Conservation (phyloP, 2,888 invertebrate species). For the Troglohyphantes excavatus region DNA sequence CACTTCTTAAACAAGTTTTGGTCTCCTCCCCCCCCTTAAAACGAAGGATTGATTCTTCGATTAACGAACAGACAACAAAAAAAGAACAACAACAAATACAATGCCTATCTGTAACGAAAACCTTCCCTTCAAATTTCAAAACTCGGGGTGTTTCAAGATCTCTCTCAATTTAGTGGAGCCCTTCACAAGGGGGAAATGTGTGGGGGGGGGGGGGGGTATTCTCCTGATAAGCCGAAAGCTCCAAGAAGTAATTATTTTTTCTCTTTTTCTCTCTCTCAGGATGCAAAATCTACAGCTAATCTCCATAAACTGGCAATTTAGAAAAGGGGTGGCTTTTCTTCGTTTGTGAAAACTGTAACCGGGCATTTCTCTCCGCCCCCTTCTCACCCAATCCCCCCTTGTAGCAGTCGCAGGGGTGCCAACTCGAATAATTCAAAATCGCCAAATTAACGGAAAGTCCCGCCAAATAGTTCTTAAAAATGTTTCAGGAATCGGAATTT, state of each 20-base stretch:
- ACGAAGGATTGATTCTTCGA: conserved; percentile 8
- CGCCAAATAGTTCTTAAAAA: too few species aligned
- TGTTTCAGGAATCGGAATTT: too few species aligned
- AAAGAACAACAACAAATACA: conserved; percentile 43
- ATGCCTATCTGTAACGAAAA: conserved; percentile 34
- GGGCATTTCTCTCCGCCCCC: conserved; percentile 5
- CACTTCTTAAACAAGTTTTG: background rate
- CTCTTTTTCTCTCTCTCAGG: conserved; percentile 26
- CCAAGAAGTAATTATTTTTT: conserved; percentile 70
- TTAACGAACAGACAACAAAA: conserved; percentile 16
- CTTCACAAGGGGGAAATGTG: background rate
- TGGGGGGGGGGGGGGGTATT: background rate
- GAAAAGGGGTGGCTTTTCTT: conserved; percentile 66
- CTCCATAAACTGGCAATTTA: conserved; percentile 78
- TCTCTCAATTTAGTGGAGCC: conserved; percentile 69
- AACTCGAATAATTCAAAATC: too few species aligned
- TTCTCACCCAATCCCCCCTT: background rate
- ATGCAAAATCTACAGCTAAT: conserved; percentile 75
- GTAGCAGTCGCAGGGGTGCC: background rate
- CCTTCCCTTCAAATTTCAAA: conserved; percentile 25
- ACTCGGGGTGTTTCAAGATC: conserved; percentile 29
- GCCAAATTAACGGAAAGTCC: too few species aligned
- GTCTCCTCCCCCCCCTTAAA: too few species aligned
- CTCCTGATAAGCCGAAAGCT: conserved; percentile 62
- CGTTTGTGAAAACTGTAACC: conserved; percentile 69